Conservation (phyloP, 2,113 vertebrate species). For the Spermophilus dauricus region DNA sequence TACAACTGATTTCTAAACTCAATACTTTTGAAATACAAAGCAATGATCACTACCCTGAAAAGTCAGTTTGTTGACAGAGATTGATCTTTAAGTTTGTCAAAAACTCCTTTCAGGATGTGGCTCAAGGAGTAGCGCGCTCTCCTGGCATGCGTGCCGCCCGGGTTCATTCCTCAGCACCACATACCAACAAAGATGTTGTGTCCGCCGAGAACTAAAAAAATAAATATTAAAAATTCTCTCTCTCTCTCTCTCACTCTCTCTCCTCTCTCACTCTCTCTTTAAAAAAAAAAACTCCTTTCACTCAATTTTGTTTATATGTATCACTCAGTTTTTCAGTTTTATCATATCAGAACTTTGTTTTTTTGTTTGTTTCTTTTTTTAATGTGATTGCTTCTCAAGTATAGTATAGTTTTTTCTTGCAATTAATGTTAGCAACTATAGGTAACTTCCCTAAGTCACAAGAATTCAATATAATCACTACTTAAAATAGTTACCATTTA, state of each 20-base stretch:
- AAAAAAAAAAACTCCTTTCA: no score
- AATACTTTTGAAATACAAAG: conserved; percentile 71
- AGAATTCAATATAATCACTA: conserved; percentile 55
- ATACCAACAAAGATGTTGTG: no score
- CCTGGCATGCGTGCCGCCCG: no score
- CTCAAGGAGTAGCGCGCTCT: no score
- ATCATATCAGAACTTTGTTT: conserved; percentile 26
- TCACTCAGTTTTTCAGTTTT: conserved; percentile 59
- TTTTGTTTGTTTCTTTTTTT: not conserved
- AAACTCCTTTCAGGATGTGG: no score
- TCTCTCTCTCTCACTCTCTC: no score
- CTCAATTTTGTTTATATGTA: conserved; percentile 62
- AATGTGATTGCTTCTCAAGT: conserved; percentile 52
- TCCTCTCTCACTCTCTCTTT: no score
- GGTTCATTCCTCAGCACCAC: no score
- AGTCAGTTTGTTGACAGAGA: conserved; percentile 72
- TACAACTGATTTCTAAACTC: conserved; percentile 72
- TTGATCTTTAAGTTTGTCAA: conserved; percentile 64
- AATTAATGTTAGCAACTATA: conserved; percentile 60
- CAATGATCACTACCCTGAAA: conserved; percentile 65
- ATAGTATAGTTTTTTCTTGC: conserved; percentile 57
- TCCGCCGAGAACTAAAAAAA: no score
- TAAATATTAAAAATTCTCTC: no score
- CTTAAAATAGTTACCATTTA: conserved; percentile 61
- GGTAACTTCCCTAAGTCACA: conserved; percentile 52